Conservation (phyloP, 2,888 invertebrate species). For the Hecatera dysodea region DNA sequence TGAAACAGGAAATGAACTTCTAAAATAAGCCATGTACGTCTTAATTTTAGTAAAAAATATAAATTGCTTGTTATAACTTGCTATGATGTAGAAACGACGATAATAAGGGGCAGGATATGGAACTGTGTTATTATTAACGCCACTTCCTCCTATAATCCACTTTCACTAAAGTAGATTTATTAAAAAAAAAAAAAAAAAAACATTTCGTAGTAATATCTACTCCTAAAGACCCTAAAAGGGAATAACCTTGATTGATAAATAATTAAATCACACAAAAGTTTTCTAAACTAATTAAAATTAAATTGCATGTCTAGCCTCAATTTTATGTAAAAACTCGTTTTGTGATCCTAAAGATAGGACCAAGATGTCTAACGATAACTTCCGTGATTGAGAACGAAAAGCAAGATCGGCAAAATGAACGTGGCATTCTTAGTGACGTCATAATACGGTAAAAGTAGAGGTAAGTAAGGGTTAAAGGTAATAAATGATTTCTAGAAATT, state of each 20-base stretch:
- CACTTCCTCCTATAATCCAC: neutral
- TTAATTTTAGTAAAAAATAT: too few species aligned
- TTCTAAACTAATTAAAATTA: conserved; percentile 4
- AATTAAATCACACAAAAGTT: neutral
- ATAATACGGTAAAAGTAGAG: conserved; percentile 21
- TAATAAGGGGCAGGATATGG: neutral
- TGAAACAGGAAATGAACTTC: too few species aligned
- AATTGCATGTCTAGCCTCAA: neutral
- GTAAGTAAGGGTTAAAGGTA: neutral
- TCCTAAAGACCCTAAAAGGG: neutral
- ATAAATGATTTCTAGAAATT: conserved; percentile 36
- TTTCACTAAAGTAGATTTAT: neutral
- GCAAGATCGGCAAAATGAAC: conserved; percentile 12
- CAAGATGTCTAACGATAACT: conserved; percentile 6
- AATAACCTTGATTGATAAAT: neutral
- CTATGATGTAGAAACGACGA: neutral
- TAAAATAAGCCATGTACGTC: too few species aligned
- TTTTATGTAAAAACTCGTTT: conserved; percentile 10
- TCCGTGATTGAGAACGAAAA: conserved; percentile 32
- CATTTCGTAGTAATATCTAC: neutral
- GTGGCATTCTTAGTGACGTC: conserved; percentile 14
- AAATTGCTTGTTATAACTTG: neutral
- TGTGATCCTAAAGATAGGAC: conserved; percentile 1
- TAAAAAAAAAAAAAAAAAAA: too few species aligned
- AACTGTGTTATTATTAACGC: neutral